Evolutionary conservation across 2,888 invertebrate species (phyloP), one percentile per base, ranked within the genome.

Genomic region (Atethmia centrago): DNA sequence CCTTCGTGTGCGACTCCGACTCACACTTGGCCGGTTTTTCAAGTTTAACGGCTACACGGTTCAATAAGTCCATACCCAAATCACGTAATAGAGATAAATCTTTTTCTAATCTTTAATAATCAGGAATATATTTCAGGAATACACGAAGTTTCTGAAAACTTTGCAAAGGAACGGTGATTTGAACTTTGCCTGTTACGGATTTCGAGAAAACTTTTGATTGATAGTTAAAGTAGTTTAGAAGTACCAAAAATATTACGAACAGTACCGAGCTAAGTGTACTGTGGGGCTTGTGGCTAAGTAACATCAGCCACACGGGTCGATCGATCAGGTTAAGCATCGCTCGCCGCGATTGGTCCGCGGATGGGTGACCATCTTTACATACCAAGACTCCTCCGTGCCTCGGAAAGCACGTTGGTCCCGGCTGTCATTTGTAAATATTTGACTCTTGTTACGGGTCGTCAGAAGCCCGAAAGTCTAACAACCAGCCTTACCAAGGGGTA

Each of bases 41-140:
- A 58, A 42, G 28, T 63, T 71, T 42, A 42, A 79, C 51, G 36
- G 40, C 25, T 53, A 10, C 28, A 58, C 76, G 56, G 31, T 76
- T 58, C 65, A 49, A 63, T 58, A 70, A 76, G 21, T 40, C 21
- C 9, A 12, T 56, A 53, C 28, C 19, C 21, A 49, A 70, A 66
- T 70, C 81, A 75, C 69, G 76, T 69, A 66, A 53, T 47, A 21
- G 9, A 65, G 40, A 79, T 75, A 55, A 80, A 69, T 79, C 64
- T 63, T 63, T 45, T 70, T 65, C 56, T 62, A 70, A 79, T 79
- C 82, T 70, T 55, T 56, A 58, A 66, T 70, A 65, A 67, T 65
- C 65, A 71, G n/a, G 55, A 68, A 82, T 65, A 78, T 64, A 71
- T 65, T 67, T 67, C 64, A 45, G 36, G n/a, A 67, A 78, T 65